These are phyloP conservation scores for Orthosia gothica DNA, from an alignment of 2,888 invertebrate species.

Conservation along the genomic window DNA sequence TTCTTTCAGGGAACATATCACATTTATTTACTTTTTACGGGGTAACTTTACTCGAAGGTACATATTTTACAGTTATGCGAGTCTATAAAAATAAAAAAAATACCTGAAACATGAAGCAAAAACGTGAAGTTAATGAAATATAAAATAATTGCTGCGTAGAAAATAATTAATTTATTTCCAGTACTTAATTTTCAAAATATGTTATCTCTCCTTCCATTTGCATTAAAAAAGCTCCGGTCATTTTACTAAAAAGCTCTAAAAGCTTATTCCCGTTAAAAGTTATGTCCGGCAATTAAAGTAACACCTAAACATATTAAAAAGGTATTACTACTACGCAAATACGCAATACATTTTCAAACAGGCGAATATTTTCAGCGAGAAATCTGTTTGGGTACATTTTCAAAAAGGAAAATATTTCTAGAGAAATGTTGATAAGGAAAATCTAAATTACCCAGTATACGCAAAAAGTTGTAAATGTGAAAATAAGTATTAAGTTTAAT, in stretches of 20 bases:
- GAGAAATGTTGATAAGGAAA: neutral
- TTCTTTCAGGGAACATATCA: slow-evolving; percentile 11
- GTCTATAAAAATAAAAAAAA: slow-evolving; percentile 17
- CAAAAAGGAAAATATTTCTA: neutral
- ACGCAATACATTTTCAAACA: neutral
- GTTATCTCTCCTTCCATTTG: neutral
- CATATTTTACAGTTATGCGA: slow-evolving; percentile 10
- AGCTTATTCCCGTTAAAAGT: slow-evolving; percentile 27
- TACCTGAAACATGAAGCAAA: neutral
- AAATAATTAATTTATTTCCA: neutral
- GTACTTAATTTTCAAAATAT: neutral
- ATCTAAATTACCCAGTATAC: slow-evolving; percentile 22
- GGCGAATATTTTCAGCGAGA: neutral
- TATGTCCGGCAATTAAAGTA: slow-evolving; percentile 35
- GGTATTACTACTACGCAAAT: neutral
- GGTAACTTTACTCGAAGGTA: slow-evolving; percentile 6
- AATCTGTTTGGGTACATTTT: neutral
- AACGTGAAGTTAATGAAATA: neutral
- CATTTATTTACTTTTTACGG: slow-evolving; percentile 27
- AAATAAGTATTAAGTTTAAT: slow-evolving; percentile 64
- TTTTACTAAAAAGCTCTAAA: slow-evolving; percentile 25
- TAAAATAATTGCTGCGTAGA: neutral
- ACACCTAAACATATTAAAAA: slow-evolving; percentile 30
- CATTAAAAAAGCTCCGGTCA: slow-evolving; percentile 2
- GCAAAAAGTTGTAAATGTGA: slow-evolving; percentile 35